Evolutionary conservation across 2,113 vertebrate species (phyloP), one percentile per base, ranked within the genome.

Genomic region (Malurus alboscapulatus): DNA sequence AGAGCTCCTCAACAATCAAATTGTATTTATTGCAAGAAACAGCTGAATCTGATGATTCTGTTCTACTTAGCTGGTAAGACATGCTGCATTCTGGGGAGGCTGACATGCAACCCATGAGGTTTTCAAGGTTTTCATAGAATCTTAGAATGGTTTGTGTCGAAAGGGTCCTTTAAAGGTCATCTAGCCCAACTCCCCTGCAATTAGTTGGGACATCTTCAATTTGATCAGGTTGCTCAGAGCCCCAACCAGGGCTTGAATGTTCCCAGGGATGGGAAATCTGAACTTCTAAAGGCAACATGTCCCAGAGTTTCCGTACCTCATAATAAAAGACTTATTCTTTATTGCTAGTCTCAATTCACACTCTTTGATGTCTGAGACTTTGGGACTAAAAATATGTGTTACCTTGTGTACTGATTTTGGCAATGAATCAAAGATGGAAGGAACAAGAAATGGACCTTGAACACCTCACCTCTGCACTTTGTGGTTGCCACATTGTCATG

Each of bases 251-350:
- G 27, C 45, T 29, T 81, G 16, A 59, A 40, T 13, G 25, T 6
- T 53, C 30, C 7, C 19, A 21, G 0, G 2, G n/a, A 17, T 51
- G 15, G 21, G 36, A 38, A 13, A 38, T 17, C 13, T 14, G 58
- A 67, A 6, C 16, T 58, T 66, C 36, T 59, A 59, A 6, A 8
- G 13, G 24, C 27, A 53, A 29, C 0, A 0, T n/a, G 10, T 53
- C 9, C 15, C 24, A 30, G 5, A 26, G 8, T 34, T 45, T 53
- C n/a, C 47, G 12, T 17, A 40, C 8, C 15, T 50, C 20, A 40
- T 54, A 10, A n/a, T 15, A 59, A 74, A 68, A 77, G 40, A 15
- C 7, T 10, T 40, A 38, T 57, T 65, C 21, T 17, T 5, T 24
- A 24, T 24, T 44, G 8, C 18, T 80, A 36, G 3, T 51, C 26